Evolutionary conservation across 1,140 invertebrate species (phyloP).

Genomic region (Drusus annulatus): DNA sequence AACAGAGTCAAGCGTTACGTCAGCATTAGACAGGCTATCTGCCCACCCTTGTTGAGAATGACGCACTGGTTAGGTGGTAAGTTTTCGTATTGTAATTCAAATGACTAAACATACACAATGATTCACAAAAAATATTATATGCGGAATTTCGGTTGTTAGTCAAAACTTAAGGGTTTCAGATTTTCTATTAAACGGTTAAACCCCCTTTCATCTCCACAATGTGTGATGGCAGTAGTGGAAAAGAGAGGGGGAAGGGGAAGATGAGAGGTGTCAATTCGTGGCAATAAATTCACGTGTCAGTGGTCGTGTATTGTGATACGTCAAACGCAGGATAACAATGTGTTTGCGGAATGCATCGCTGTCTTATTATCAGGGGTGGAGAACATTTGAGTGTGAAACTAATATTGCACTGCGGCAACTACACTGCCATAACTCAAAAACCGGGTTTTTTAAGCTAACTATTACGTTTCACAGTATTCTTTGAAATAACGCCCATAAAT

Average conservation of each 20-base stretch:
- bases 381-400: neutral
- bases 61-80: no score
- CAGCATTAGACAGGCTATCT: no score
- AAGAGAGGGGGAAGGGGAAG: neutral
- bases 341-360: neutral
- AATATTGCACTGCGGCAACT: no score
- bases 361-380: slow-evolving; percentile 1
- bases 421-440: no score
- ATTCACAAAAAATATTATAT: neutral
- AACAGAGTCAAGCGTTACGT: no score
- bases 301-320: slow-evolving; percentile 41
- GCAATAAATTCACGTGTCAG: slow-evolving; percentile 55
- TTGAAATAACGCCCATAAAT: no score
- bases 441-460: no score
- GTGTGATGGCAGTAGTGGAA: neutral
- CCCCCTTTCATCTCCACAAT: slow-evolving; percentile 1
- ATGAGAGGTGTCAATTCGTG: slow-evolving; percentile 50
- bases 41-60: no score
- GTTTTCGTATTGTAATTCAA: no score
- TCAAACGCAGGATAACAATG: neutral
- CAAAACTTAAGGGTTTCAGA: neutral
- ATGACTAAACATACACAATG: neutral
- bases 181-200: neutral
- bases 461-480: no score
- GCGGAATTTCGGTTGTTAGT: neutral